Evolutionary conservation across 2,888 invertebrate genomes (phyloP), one percentile per base, ranked within the genome.

Genomic region (Himalopsyche kuldschensis): DNA sequence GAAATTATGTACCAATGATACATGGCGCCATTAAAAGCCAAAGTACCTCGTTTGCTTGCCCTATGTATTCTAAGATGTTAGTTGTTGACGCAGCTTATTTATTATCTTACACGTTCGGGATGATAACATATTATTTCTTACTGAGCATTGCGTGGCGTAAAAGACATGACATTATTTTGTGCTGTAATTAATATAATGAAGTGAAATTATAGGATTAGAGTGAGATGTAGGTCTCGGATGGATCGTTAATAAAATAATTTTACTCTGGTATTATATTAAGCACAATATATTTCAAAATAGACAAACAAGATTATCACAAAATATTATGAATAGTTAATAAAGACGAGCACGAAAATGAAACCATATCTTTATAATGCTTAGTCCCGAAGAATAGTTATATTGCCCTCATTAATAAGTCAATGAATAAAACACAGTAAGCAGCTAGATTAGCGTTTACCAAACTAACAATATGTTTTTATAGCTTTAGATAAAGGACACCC

Each of bases 1-100:
- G 78, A 83, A 85, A 83, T 83, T 83, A 83, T 76, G 83, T 80
- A 20, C 75, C 80, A 79, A 80, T 85, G 81, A 85, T 85, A 85
- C 83, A 85, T 83, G 17, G 81, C 48, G 63, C 80, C 76, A 82
- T 82, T 84, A 84, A 80, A 82, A 27, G 47, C 79, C 35, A 76
- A 80, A 82, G 78, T 47, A 80, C 75, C 81, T 84, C 80, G 79
- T 84, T 84, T 84, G 69, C 27, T 41, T 15, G 69, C 27, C 27
- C 69, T 27, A 69, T 69, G 69, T 69, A 69, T 81, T 84, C 41
- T 75, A 48, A 84, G 81, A 84, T 81, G 47, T 69, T 48, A 79
- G 81, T 78, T 55, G 69, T 80, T 77, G 77, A 83, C 80, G 69
- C 63, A 35, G 77, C 75, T 69, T 35, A 84, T 84, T 84, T 84